Evolutionary conservation across 2,113 vertebrate species (phyloP).

Genomic region (Lepidothrix coronata): DNA sequence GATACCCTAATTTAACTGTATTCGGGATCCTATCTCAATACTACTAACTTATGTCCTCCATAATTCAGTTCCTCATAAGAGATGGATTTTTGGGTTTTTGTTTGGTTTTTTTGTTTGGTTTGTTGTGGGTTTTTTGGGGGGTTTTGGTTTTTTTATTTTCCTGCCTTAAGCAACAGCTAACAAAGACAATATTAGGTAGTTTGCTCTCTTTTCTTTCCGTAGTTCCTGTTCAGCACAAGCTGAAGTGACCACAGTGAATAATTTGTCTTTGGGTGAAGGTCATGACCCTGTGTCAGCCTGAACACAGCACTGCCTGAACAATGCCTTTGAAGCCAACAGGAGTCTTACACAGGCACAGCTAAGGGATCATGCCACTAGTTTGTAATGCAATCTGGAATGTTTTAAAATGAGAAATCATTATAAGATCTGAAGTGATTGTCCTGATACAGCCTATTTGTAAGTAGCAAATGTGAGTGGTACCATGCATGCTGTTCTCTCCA

Average conservation of each 20-base stretch:
- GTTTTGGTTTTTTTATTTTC: background rate
- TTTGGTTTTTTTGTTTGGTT: background rate
- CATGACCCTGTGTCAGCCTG: background rate
- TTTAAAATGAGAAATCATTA: background rate
- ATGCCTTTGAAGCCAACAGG: background rate
- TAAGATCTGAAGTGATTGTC: background rate
- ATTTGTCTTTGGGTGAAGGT: conserved; percentile 29
- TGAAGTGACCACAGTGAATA: background rate
- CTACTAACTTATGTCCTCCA: background rate
- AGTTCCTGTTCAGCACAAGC: background rate
- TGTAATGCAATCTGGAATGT: background rate
- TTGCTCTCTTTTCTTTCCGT: background rate
- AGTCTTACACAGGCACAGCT: background rate
- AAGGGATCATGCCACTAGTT: background rate
- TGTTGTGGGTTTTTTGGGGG: background rate
- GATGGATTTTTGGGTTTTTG: background rate
- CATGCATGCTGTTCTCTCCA: background rate
- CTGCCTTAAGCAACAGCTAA: background rate
- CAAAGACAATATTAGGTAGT: background rate
- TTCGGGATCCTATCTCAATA: background rate
- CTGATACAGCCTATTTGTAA: background rate
- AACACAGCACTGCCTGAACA: background rate
- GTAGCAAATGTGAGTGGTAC: background rate
- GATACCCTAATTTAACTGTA: background rate
- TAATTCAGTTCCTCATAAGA: background rate